Evolutionary conservation across 1,140 invertebrate species (phyloP).

Genomic region (Lordiphosa mommai): DNA sequence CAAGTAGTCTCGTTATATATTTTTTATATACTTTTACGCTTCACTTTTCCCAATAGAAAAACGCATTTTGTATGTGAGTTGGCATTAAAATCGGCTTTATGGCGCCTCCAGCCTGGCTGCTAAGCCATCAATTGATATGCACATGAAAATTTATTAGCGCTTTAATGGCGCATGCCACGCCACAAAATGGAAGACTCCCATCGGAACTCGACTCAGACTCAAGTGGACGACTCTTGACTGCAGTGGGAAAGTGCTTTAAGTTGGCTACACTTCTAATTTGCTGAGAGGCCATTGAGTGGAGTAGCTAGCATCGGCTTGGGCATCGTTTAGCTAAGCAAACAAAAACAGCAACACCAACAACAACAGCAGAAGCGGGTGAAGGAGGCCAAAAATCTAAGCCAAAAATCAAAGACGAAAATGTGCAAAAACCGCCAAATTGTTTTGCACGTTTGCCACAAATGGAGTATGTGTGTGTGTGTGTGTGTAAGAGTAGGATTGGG

Average conservation of each 20-base stretch:
- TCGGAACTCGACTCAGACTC: constrained; percentile 4
- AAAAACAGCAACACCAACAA: neutral
- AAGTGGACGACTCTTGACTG: constrained; percentile 16
- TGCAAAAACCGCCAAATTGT: constrained; percentile 44
- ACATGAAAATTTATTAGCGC: constrained; percentile 47
- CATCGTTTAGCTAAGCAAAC: constrained; percentile 1
- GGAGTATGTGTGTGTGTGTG: constrained; percentile 1
- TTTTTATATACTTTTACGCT: neutral
- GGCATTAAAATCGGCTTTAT: constrained; percentile 51
- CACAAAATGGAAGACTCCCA: constrained; percentile 10
- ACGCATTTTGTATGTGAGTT: constrained; percentile 1
- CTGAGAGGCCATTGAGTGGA: constrained; percentile 20
- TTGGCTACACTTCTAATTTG: constrained; percentile 34
- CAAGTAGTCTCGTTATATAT: neutral
- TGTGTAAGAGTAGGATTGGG: constrained; percentile 2
- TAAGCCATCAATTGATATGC: constrained; percentile 49
- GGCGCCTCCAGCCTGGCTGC: constrained; percentile 13
- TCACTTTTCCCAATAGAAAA: neutral
- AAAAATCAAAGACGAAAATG: constrained; percentile 58
- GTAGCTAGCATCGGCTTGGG: constrained; percentile 2
- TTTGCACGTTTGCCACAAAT: constrained; percentile 31
- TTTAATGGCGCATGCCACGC: constrained; percentile 32
- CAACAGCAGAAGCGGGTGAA: neutral
- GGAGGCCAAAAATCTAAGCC: constrained; percentile 10
- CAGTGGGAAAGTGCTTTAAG: constrained; percentile 24